phyloP scores from a whole-genome alignment of 2,113 vertebrate genomes.

The Athene cunicularia region DNA sequence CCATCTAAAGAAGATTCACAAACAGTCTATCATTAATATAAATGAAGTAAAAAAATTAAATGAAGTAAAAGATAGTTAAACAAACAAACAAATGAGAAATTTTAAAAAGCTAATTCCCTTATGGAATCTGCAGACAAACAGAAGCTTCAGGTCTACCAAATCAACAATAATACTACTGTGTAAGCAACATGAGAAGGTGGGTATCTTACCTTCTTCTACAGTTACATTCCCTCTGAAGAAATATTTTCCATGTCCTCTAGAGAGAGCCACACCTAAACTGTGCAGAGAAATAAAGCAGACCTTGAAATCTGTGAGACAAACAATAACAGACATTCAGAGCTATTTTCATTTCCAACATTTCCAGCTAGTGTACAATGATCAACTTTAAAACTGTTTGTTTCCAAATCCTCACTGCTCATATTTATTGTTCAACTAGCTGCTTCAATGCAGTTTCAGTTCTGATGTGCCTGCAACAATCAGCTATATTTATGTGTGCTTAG shows the following conservation, averaged over 20 bases:
- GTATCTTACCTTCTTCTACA: conserved; percentile 91
- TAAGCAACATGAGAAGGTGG: neutral
- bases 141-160: neutral
- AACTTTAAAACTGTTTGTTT: conserved; percentile 51
- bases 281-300: conserved; percentile 76
- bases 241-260: conserved; percentile 95
- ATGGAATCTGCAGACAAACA: neutral
- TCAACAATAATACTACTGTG: neutral
- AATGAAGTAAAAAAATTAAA: neutral
- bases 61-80: neutral
- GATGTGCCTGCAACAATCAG: conserved; percentile 16
- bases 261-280: conserved; percentile 96
- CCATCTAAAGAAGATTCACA: neutral
- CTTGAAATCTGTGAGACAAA: conserved; percentile 64
- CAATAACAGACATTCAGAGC: conserved; percentile 34
- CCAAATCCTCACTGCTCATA: conserved; percentile 50
- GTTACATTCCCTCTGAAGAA: conserved; percentile 96
- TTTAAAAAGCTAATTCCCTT: neutral
- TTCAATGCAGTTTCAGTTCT: conserved; percentile 42
- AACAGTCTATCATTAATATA: neutral
- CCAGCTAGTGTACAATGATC: conserved; percentile 37
- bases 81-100: neutral
- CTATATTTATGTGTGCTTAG: neutral
- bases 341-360: conserved; percentile 59
- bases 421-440: conserved; percentile 52